These are phyloP conservation scores for Bovichtus diacanthus DNA, from an alignment of 2,797 vertebrate genomes.

Conservation along the genomic window DNA sequence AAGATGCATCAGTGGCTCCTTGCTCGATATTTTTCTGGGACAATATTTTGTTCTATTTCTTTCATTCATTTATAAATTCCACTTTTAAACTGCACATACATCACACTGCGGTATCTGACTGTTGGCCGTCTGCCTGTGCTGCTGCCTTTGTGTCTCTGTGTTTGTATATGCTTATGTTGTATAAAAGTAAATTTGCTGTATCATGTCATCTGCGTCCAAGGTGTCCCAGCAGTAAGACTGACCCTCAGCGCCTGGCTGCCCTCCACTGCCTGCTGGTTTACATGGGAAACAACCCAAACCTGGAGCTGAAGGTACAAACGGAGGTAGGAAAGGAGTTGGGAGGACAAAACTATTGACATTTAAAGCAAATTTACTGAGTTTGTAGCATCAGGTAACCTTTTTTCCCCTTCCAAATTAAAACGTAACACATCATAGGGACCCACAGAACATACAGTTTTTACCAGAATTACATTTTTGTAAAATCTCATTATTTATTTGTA, in stretches of 20 bases:
- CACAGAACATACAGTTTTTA: background rate
- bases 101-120: constrained; percentile 8
- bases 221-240: constrained; percentile 69
- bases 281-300: constrained; percentile 78
- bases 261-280: constrained; percentile 92
- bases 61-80: constrained; percentile 21
- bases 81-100: constrained; percentile 27
- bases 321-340: background rate
- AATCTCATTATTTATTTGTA: background rate
- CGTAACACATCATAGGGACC: background rate
- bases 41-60: constrained; percentile 1
- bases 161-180: constrained; percentile 43
- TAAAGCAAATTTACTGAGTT: constrained; percentile 24
- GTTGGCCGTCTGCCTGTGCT: constrained; percentile 19
- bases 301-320: constrained; percentile 82
- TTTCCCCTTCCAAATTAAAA: background rate
- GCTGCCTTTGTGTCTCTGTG: constrained; percentile 24
- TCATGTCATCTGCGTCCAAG: constrained; percentile 55
- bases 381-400: background rate
- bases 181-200: constrained; percentile 45
- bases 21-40: constrained; percentile 1
- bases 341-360: constrained; percentile 46
- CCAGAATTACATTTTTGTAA: background rate
- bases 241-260: constrained; percentile 88
- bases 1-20: constrained; percentile 26